These are phyloP conservation scores for Drosophila bocki DNA, from an alignment of 1,140 invertebrate genomes.

Conservation along the genomic window DNA sequence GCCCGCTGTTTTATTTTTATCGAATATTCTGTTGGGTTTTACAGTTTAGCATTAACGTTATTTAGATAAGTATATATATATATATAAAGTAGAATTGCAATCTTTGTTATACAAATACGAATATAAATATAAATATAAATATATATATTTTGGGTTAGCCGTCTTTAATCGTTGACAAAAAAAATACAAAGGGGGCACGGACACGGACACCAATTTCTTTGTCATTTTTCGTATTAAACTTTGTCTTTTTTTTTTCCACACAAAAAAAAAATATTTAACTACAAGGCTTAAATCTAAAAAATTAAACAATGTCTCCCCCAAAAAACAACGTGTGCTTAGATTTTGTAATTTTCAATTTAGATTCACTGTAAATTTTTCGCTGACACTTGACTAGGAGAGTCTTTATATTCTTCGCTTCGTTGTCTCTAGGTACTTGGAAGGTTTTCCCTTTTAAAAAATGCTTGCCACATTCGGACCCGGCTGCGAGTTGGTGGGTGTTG, in stretches of 20 bases:
- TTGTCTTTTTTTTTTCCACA: conserved; percentile 14
- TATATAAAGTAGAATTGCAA: conserved; percentile 48
- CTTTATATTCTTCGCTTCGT: conserved; percentile 12
- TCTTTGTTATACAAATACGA: conserved; percentile 59
- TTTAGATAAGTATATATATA: conserved; percentile 47
- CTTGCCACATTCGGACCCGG: conserved; percentile 80
- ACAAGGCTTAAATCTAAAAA: conserved; percentile 30
- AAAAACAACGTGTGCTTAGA: conserved; percentile 16
- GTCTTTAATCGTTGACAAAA: conserved; percentile 44
- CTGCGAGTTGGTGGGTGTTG: conserved; percentile 75
- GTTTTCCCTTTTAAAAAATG: conserved; percentile 69
- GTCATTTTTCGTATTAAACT: neutral
- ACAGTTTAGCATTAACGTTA: conserved; percentile 50
- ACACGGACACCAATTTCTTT: conserved; percentile 18
- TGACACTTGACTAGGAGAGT: conserved; percentile 39
- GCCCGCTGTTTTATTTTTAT: conserved; percentile 43
- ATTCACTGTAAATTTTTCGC: conserved; percentile 6
- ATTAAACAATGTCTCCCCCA: conserved; percentile 19
- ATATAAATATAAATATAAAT: conserved; percentile 42
- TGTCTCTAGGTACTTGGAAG: conserved; percentile 65
- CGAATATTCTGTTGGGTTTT: conserved; percentile 55
- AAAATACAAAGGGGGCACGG: conserved; percentile 7
- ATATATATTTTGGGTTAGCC: conserved; percentile 41
- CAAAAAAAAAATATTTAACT: conserved; percentile 15
- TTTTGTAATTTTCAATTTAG: conserved; percentile 10